Percentiles rank a stretch among this genome's conserved stretches.
These are phyloP conservation scores for Temnothorax nylanderi DNA, from an alignment of 1,140 invertebrate species.

Conservation along the genomic window DNA sequence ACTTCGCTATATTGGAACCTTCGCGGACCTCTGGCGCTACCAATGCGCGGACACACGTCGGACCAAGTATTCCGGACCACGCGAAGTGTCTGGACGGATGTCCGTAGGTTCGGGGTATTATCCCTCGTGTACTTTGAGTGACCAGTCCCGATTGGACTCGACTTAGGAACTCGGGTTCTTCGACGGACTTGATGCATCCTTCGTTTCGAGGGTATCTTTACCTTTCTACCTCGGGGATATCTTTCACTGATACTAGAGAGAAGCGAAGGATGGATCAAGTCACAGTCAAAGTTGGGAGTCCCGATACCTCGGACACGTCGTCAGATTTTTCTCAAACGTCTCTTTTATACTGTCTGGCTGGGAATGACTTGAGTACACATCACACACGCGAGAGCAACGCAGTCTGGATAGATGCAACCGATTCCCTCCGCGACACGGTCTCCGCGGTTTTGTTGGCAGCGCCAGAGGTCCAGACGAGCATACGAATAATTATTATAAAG, in stretches of 20 bases:
- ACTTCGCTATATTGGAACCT: slow-evolving; percentile 69
- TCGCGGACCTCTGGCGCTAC: slow-evolving; percentile 65
- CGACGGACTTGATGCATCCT: background rate
- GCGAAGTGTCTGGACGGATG: background rate
- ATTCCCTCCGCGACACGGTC: slow-evolving; percentile 21
- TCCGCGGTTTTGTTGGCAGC: slow-evolving; percentile 57
- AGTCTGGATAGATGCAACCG: background rate
- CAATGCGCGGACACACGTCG: slow-evolving; percentile 37
- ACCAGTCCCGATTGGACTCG: background rate
- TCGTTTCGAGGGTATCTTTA: background rate
- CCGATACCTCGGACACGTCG: background rate
- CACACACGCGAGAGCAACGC: background rate
- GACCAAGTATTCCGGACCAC: slow-evolving; percentile 9
- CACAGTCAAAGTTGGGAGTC: background rate
- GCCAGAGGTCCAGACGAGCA: slow-evolving; percentile 67
- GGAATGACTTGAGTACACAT: slow-evolving; percentile 5
- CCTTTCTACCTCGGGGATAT: background rate
- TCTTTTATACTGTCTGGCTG: slow-evolving; percentile 14
- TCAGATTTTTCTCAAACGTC: background rate
- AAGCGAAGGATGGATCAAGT: background rate
- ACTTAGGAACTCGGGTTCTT: background rate
- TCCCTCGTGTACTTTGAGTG: background rate
- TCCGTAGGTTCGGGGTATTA: background rate
- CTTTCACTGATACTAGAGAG: too few relatives aligned
- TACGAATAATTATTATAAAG: slow-evolving; percentile 61